Evolutionary conservation across 2,888 invertebrate species (phyloP).

Genomic region (Spilarctia lutea): DNA sequence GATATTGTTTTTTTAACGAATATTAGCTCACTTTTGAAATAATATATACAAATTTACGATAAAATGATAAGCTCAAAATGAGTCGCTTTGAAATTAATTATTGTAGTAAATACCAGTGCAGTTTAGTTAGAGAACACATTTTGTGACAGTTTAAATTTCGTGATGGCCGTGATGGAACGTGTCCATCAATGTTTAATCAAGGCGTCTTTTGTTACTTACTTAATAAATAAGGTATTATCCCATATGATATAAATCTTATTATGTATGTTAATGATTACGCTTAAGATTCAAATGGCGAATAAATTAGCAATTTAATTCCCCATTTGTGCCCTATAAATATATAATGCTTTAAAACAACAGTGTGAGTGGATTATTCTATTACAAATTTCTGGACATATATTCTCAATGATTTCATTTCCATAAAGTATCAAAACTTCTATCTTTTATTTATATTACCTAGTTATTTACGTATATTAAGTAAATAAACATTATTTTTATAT

Average conservation of each 20-base stretch:
- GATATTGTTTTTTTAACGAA: not conserved
- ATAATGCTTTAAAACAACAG: conserved; percentile 33
- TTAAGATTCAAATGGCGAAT: conserved; percentile 37
- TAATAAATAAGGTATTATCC: conserved; percentile 63
- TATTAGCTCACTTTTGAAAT: not conserved
- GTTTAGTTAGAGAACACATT: conserved; percentile 41
- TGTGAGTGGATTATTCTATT: conserved; percentile 23
- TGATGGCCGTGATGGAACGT: conserved; percentile 37
- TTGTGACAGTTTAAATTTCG: conserved; percentile 30
- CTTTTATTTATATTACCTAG: conserved; percentile 73
- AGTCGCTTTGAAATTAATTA: not conserved
- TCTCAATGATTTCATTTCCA: conserved; percentile 61
- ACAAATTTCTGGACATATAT: conserved; percentile 62
- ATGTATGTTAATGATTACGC: conserved; percentile 50
- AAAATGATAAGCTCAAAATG: not conserved
- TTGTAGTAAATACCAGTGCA: conserved; percentile 34
- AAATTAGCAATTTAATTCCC: conserved; percentile 30
- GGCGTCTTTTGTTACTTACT: conserved; percentile 73
- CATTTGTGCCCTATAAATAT: conserved; percentile 23
- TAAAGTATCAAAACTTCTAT: conserved; percentile 76
- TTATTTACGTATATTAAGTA: conserved; percentile 55
- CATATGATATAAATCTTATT: conserved; percentile 59
- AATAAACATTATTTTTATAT: conserved; percentile 49
- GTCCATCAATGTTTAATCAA: conserved; percentile 57
- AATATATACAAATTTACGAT: not conserved